Base-by-base conservation (phyloP, 2,888 invertebrate genomes). In the Torymus aiolomorphi region DNA sequence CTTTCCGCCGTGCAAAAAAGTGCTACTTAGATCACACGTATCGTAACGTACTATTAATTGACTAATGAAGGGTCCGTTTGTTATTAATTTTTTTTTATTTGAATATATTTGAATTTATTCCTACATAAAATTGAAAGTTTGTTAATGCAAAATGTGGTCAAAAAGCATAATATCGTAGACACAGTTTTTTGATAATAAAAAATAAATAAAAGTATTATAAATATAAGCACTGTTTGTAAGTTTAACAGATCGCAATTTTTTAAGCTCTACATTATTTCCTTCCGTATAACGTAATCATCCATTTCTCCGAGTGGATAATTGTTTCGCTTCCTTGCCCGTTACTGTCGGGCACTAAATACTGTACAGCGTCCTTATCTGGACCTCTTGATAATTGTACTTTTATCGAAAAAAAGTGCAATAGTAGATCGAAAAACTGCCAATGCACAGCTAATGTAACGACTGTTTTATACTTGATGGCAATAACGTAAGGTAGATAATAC, bases 281-380 rank as follows among this genome's bases (percentile, higher is more conserved):
- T 56, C 42, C 42, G n/a, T 14, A n/a, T n/a, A n/a, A 56, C 18
- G 54, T 67, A 14, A n/a, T 12, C 20, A 51, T 69, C 56, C 71
- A 66, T 57, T 72, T 18, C 14, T 62, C 12, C n/a, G 49, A 72
- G 42, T 69, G 42, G 49, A 70, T 42, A 70, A 14, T 56, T 54
- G 54, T 54, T 76, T 18, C 63, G 62, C 75, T 66, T 69, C 67
- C 78, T 77, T 82, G 80, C 57, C 80, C 82, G 66, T 74, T 84
- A 82, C 82, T 76, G 74, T 84, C 81, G 82, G 73, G 80, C 76
- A 82, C 77, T 86, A 81, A 85, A 79, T 84, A 86, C 85, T 88
- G 84, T 84, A 86, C 85, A 86, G 84, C 84, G 84, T 87, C 88
- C 86, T 87, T 85, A 88, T 88, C 86, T 87, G 82, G 85, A 88